Evolutionary conservation across 2,113 vertebrate species (phyloP), one percentile per base, ranked within the genome.

Genomic region (Spermophilus dauricus): DNA sequence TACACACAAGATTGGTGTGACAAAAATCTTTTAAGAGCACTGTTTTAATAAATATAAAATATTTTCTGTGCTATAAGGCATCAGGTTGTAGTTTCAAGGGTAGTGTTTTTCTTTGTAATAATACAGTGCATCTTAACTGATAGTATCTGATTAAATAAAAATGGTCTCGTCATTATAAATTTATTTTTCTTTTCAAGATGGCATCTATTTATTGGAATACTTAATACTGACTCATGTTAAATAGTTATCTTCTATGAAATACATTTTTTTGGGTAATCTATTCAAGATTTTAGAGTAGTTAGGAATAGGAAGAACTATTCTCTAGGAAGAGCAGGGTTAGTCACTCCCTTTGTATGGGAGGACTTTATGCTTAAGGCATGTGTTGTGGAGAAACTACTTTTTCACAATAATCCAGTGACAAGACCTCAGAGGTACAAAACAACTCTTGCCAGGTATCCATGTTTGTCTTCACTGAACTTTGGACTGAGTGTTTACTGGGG

Each of bases 171-270:
- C 84, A 93, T 78, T 98, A 72, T 97, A 97, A 92, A 96, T 97
- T 97, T 98, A 92, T 97, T 98, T 98, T 98, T 97, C 95, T 94
- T 98, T 85, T 88, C 73, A 91, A 93, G 89, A 97, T 96, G 98
- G 95, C 94, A 96, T 80, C 89, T 97, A 86, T 97, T 95, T 97
- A 96, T 96, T 97, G 94, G 92, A 51, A 91, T 97, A 93, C 34
- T 65, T 97, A 61, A 89, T 98, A 96, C 56, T 97, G 94, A 97
- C 94, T 96, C 87, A 65, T 96, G 70, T 94, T 95, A 84, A 89
- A 42, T 88, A 85, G 56, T 89, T 92, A 81, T 77, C 82, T 45
- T 91, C 13, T 96, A 45, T 82, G 70, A 95, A 96, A 96, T 97
- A 82, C 89, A 75, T 86, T 86, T 89, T 80, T 80, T 80, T n/a